phyloP scores from a whole-genome alignment of 1,140 invertebrate species.

The Vanessa atalanta region DNA sequence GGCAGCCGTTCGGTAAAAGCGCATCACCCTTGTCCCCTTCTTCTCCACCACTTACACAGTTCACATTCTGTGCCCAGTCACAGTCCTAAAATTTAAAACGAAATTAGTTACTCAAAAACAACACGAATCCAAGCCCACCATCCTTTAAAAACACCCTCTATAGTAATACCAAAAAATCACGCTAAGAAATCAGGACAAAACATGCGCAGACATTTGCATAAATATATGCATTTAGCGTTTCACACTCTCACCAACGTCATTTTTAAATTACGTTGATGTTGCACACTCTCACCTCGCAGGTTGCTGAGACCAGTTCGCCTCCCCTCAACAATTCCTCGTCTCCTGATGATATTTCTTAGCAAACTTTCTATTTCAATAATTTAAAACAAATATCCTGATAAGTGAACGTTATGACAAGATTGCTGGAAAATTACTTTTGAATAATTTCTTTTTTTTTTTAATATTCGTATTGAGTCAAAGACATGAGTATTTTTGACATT shows the following conservation, averaged over 20 bases:
- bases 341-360: neutral
- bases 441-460: neutral
- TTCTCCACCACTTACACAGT: neutral
- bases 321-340: neutral
- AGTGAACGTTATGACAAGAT: neutral
- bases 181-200: neutral
- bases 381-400: neutral
- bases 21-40: neutral
- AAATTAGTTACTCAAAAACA: neutral
- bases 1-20: conserved; percentile 25
- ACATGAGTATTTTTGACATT: too few species aligned
- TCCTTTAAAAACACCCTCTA: neutral
- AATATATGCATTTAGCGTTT: conserved; percentile 4
- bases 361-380: neutral
- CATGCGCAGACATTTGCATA: conserved; percentile 11
- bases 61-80: conserved; percentile 3
- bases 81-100: conserved; percentile 8
- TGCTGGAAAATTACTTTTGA: too few species aligned
- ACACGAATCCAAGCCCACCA: neutral
- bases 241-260: neutral
- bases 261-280: neutral
- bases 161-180: neutral
- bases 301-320: neutral
- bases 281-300: neutral
- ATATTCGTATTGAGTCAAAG: neutral